Conservation (phyloP, 2,113 vertebrate species). For the Aspidoscelis tigris region DNA sequence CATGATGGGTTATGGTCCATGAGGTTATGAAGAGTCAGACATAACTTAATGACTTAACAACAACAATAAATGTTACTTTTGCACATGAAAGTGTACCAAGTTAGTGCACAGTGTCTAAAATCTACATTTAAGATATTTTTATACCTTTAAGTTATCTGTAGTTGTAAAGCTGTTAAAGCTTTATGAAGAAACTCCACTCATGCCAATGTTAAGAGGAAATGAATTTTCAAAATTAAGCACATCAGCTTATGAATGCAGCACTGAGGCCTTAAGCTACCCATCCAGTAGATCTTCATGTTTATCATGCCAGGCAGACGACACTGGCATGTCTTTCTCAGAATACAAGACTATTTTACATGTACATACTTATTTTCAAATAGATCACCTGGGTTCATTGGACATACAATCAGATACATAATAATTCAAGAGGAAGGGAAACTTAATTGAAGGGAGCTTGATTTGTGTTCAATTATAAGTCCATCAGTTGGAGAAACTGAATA, state of each 20-base stretch:
- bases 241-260: not conserved
- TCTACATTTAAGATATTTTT: slow-evolving; percentile 15
- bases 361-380: slow-evolving; percentile 59
- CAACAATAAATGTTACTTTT: slow-evolving; percentile 39
- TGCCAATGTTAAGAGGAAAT: not conserved
- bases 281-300: slow-evolving; percentile 32
- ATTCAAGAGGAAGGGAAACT: slow-evolving; percentile 9
- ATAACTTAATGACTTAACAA: slow-evolving; percentile 48
- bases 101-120: slow-evolving; percentile 48
- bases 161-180: slow-evolving; percentile 42
- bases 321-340: slow-evolving; percentile 44
- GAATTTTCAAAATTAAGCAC: slow-evolving; percentile 10
- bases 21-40: not conserved
- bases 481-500: slow-evolving; percentile 46
- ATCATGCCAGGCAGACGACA: slow-evolving; percentile 42
- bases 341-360: slow-evolving; percentile 41
- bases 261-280: slow-evolving; percentile 45
- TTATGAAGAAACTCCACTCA: not conserved
- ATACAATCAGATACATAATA: slow-evolving; percentile 43
- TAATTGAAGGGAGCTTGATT: slow-evolving; percentile 54
- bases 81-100: slow-evolving; percentile 48
- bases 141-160: slow-evolving; percentile 52
- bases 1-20: not conserved
- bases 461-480: slow-evolving; percentile 56
- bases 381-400: slow-evolving; percentile 2